Conservation (phyloP, 2,888 invertebrate species). For the Falcaria lacertinaria region DNA sequence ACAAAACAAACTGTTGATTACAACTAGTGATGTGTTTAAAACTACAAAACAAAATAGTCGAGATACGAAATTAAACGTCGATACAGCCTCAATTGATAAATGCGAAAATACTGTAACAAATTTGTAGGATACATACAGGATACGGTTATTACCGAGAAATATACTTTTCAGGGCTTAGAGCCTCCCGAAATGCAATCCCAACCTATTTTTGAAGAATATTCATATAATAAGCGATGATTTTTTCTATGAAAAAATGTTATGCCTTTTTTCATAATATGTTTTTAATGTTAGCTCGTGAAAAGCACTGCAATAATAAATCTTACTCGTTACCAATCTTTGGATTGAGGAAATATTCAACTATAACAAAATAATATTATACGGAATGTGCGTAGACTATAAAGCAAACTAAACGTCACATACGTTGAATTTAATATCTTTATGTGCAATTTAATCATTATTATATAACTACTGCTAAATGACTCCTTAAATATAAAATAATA, state of each 20-base stretch:
- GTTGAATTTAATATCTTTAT: constrained; percentile 27
- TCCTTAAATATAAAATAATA: constrained; percentile 39
- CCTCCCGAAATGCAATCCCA: no score
- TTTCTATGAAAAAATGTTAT: no score
- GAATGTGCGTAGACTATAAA: constrained; percentile 58
- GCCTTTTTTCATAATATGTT: no score
- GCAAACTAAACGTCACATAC: constrained; percentile 10
- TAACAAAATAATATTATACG: constrained; percentile 40
- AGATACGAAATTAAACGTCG: constrained; percentile 28
- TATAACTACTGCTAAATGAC: constrained; percentile 47
- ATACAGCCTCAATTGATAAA: constrained; percentile 67
- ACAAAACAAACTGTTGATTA: constrained; percentile 62
- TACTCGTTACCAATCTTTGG: constrained; percentile 58
- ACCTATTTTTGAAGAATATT: no score
- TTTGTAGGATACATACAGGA: constrained; percentile 10
- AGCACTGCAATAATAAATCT: no score
- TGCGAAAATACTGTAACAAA: constrained; percentile 69
- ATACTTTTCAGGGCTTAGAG: no score
- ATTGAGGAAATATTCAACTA: constrained; percentile 52
- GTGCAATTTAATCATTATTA: constrained; percentile 49
- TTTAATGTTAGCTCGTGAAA: no score
- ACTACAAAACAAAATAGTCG: constrained; percentile 58
- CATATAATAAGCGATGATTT: no score
- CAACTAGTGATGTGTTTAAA: constrained; percentile 52
- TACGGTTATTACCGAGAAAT: no score